These are phyloP conservation scores for Dryobotodes eremita DNA, from an alignment of 2,888 invertebrate genomes.

Conservation along the genomic window DNA sequence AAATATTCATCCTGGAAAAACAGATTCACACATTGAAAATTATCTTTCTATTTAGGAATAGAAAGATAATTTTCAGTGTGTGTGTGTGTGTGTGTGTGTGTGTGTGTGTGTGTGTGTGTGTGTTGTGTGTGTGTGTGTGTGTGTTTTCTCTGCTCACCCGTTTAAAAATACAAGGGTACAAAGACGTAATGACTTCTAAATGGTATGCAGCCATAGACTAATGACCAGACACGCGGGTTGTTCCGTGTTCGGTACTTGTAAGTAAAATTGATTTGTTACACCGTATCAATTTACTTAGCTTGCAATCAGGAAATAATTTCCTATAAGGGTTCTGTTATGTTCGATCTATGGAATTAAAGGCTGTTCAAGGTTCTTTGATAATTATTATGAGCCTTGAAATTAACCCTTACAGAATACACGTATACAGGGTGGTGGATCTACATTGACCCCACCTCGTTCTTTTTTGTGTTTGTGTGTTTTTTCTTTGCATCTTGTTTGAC, in stretches of 20 bases:
- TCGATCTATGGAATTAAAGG: constrained; percentile 26
- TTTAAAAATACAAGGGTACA: constrained; percentile 5
- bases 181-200: constrained; percentile 38
- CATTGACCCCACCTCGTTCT: too few relatives aligned
- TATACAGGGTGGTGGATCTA: not conserved
- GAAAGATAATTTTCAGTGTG: too few relatives aligned
- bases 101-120: too few relatives aligned
- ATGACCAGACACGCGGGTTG: constrained; percentile 40
- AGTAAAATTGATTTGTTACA: constrained; percentile 64
- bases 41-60: too few relatives aligned
- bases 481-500: too few relatives aligned
- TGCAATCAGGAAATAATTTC: constrained; percentile 60
- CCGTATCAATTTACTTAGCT: constrained; percentile 54
- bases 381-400: not conserved
- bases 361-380: not conserved
- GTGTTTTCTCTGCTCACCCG: not conserved
- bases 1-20: too few relatives aligned
- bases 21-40: too few relatives aligned
- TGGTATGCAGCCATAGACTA: constrained; percentile 44
- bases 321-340: constrained; percentile 26
- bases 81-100: too few relatives aligned
- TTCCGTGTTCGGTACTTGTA: constrained; percentile 55
- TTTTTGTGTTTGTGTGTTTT: too few relatives aligned
- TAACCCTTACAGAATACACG: not conserved
- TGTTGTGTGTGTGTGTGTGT: too few relatives aligned